Base-by-base conservation (phyloP, 2,888 invertebrate species). In the Seira musarum region DNA sequence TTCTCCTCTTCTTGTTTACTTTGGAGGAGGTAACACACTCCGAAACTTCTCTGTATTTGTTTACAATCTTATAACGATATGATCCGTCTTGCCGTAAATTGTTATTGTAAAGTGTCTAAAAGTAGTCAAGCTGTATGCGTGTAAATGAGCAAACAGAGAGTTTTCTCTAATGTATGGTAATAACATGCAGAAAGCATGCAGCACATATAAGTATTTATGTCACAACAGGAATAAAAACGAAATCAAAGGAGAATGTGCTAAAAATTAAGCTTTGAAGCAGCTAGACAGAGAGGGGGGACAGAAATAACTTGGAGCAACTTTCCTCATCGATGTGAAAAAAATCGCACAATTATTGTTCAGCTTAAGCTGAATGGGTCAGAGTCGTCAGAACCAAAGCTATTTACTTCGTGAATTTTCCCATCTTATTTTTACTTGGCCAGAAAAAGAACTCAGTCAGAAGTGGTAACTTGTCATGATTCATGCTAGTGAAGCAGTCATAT, bases 291-390 rank as follows among this genome's bases (percentile, higher is more conserved):
- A 0, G 22, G 66, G n/a, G 72, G 78, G 78, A 79, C 78, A 79
- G 78, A 79, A 79, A 79, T 79, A 79, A 66, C 78, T 63, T 68
- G n/a, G 78, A 72, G 78, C 78, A 72, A 67, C 71, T 72, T 78
- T 71, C 46, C 35, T 21, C 53, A 8, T 30, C 30, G 53, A 8
- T 53, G 53, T 15, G 13, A 40, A 30, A 53, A 53, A 53, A 53
- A 53, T 53, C 17, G 53, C 8, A 5, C 53, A 53, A 8, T 53
- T 53, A 53, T 53, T 53, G 53, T 17, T 30, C 30, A 30, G 3
- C 53, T 53, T 15, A 13, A 3, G 53, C 53, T 53, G 53, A 53
- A 53, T 53, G 53, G 53, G 53, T 53, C 53, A 53, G 15, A 53
- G 2, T 53, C 53, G 8, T 2, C 30, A 30, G 2, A 2, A 8